phyloP scores from a whole-genome alignment of 2,113 vertebrate species.

The Rhineura floridana region DNA sequence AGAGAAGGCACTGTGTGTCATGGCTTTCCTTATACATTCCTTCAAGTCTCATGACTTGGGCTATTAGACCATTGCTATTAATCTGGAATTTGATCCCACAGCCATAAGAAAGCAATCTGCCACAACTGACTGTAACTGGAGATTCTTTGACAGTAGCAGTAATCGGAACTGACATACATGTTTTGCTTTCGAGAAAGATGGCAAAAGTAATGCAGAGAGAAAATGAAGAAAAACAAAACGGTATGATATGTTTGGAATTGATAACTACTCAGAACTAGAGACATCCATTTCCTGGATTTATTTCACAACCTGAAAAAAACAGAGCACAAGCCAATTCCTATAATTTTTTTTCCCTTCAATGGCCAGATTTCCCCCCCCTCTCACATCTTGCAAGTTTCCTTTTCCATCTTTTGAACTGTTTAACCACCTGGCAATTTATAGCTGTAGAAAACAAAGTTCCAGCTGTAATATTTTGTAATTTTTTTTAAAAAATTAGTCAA shows the following conservation, averaged over 20 bases:
- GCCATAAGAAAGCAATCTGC: neutral
- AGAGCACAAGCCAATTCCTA: constrained; percentile 54
- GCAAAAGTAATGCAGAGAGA: constrained; percentile 7
- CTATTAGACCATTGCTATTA: neutral
- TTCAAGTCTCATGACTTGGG: neutral
- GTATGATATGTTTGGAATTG: constrained; percentile 46
- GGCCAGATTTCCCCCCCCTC: neutral
- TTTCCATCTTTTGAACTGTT: constrained; percentile 19
- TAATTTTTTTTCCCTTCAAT: constrained; percentile 30
- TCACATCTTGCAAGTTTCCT: constrained; percentile 37
- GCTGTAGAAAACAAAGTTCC: constrained; percentile 55
- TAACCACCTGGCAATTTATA: constrained; percentile 54
- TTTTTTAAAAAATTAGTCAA: constrained; percentile 62
- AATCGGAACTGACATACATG: neutral
- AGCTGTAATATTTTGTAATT: constrained; percentile 48
- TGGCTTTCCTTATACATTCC: neutral
- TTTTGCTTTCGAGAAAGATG: constrained; percentile 29
- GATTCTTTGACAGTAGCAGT: constrained; percentile 10
- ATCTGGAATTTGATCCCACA: neutral
- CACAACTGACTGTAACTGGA: constrained; percentile 10
- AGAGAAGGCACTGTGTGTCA: neutral
- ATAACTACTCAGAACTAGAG: constrained; percentile 12
- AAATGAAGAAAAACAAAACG: neutral
- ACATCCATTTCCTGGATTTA: constrained; percentile 21
- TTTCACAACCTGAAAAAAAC: constrained; percentile 52